phyloP scores from a whole-genome alignment of 2,113 vertebrate species.

The Dinomys branickii region DNA sequence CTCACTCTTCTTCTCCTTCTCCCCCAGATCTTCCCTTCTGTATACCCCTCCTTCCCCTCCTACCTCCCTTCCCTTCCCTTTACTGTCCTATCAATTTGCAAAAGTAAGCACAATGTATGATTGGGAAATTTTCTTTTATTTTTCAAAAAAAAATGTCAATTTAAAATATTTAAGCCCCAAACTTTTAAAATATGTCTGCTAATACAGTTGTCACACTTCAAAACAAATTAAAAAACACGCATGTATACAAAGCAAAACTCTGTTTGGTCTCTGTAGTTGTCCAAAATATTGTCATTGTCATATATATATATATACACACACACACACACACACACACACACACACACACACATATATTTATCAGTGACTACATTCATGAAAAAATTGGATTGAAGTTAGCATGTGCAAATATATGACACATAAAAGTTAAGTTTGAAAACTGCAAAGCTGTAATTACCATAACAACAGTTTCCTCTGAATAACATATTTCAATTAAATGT shows the following conservation, averaged over 20 bases:
- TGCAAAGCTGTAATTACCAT: neutral
- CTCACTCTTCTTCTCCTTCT: neutral
- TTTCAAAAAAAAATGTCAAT: neutral
- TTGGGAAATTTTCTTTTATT: neutral
- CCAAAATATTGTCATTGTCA: neutral
- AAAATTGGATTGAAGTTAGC: neutral
- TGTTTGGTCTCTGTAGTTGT: neutral
- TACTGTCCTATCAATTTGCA: neutral
- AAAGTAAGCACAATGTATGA: neutral
- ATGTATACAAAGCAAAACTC: neutral
- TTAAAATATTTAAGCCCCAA: neutral
- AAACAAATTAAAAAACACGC: neutral
- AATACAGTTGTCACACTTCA: neutral
- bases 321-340: too few relatives aligned
- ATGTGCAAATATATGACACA: neutral
- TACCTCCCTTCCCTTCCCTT: neutral
- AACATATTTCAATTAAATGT: conserved; percentile 1
- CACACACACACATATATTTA: too few relatives aligned
- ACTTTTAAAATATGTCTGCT: neutral
- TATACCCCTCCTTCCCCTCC: fast-evolving
- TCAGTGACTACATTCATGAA: neutral
- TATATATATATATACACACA: neutral
- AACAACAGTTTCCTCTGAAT: neutral
- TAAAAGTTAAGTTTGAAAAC: neutral
- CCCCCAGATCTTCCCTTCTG: fast-evolving